Base-by-base conservation (phyloP, 2,888 invertebrate species). In the Caenorhabditis sulstoni region DNA sequence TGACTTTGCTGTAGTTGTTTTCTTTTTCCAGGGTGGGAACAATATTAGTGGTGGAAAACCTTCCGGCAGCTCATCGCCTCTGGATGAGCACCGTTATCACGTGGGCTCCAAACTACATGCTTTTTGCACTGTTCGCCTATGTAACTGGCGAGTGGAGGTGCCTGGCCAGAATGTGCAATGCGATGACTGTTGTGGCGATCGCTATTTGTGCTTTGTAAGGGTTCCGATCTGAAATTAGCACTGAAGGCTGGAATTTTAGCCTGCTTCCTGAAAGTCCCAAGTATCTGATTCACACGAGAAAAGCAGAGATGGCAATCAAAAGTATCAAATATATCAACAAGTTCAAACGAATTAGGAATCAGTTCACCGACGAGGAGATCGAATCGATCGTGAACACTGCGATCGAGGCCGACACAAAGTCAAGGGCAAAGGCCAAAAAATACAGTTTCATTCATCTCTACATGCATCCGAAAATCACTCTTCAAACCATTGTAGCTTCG, bases 61-160 rank as follows among this genome's bases (percentile, higher is more conserved):
- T 85, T 7, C 85, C 85, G 41, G 67, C 83, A 0, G 73, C 65
- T 5, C 84, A 85, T 66, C 73, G 85, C 16, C 50, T 85, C 16
- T 85, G 85, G 85, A 75, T 84, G 57, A 68, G 71, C 39, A 84
- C 84, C 12, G 77, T 85, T 11, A 68, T 85, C 3, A 85, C 85
- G 14, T 85, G 85, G 85, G 85, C 83, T 52, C 85, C 85, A 11
- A 85, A 85, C 59, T 85, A 81, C 62, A 79, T 84, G 37, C 65
- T 85, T 22, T 84, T 85, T 23, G 79, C 85, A 0, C 39, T 83
- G 0, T 77, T 81, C 29, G 85, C 82, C 9, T 82, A 79, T 39
- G 53, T 83, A 1, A 77, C 85, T 11, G 62, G 74, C 9, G 81
- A 84, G 23, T 85, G 85, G 85, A 71, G 83, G 64, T 39, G 47